These are phyloP conservation scores for Helobdella robusta DNA, from an alignment of 2,888 invertebrate genomes.

Conservation along the genomic window DNA sequence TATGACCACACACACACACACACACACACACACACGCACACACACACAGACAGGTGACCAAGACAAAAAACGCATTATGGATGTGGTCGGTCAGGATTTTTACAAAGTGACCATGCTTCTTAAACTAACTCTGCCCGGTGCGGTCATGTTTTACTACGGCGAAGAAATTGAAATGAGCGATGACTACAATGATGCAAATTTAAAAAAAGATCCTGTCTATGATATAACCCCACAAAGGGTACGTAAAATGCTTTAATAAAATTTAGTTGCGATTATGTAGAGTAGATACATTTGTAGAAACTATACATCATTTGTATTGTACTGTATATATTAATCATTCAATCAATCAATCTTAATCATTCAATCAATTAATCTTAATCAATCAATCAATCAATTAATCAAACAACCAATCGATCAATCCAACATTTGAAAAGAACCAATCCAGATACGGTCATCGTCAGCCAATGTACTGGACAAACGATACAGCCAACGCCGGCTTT, in stretches of 20 bases:
- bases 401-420: too few relatives aligned
- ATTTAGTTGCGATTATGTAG: too few relatives aligned
- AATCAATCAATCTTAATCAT: too few relatives aligned
- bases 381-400: too few relatives aligned
- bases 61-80: slow-evolving; percentile 10
- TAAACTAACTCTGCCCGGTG: slow-evolving; percentile 34
- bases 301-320: too few relatives aligned
- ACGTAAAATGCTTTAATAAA: too few relatives aligned
- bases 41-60: slow-evolving; percentile 30
- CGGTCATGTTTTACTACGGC: slow-evolving; percentile 33
- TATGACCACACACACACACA: too few relatives aligned
- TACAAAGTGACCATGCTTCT: slow-evolving; percentile 28
- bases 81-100: not conserved
- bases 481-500: slow-evolving; percentile 38
- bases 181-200: not conserved
- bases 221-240: not conserved
- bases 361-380: too few relatives aligned
- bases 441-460: slow-evolving; percentile 32
- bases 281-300: too few relatives aligned
- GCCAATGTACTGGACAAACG: slow-evolving; percentile 44
- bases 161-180: slow-evolving; percentile 35
- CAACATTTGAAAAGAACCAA: too few relatives aligned
- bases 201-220: slow-evolving; percentile 15
- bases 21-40: too few relatives aligned
- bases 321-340: too few relatives aligned